These are phyloP conservation scores for Pachymerium ferrugineum DNA, from an alignment of 2,888 invertebrate genomes.

Conservation along the genomic window DNA sequence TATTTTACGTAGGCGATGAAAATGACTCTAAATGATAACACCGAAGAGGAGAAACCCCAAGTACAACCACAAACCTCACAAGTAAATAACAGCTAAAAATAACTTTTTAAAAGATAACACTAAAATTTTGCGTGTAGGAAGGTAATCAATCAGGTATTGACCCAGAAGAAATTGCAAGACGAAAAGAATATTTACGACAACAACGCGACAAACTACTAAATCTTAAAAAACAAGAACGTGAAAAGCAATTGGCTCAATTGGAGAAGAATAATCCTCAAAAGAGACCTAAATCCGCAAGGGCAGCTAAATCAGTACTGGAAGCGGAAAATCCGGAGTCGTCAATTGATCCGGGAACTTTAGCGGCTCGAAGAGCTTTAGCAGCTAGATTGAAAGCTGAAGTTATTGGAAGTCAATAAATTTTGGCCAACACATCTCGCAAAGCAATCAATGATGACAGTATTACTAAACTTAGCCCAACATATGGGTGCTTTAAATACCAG, in stretches of 20 bases:
- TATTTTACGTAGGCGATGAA: background rate
- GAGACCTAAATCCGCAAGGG: constrained; percentile 68
- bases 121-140: background rate
- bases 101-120: background rate
- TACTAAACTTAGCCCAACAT: too few species aligned
- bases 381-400: constrained; percentile 80
- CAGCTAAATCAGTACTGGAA: constrained; percentile 63
- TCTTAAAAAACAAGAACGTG: constrained; percentile 79
- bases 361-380: constrained; percentile 75
- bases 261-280: constrained; percentile 46
- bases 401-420: constrained; percentile 52
- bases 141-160: constrained; percentile 36
- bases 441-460: too few species aligned
- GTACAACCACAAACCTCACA: background rate
- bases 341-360: constrained; percentile 58
- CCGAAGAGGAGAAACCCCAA: background rate
- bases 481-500: too few species aligned
- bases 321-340: constrained; percentile 39
- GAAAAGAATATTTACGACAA: constrained; percentile 78
- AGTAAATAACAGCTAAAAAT: background rate
- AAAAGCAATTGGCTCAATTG: constrained; percentile 63
- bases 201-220: constrained; percentile 87
- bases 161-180: constrained; percentile 62
- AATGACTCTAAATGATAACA: background rate
- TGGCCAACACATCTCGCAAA: too few species aligned